phyloP scores from a whole-genome alignment of 2,797 vertebrate species.

The Enoplosus armatus region DNA sequence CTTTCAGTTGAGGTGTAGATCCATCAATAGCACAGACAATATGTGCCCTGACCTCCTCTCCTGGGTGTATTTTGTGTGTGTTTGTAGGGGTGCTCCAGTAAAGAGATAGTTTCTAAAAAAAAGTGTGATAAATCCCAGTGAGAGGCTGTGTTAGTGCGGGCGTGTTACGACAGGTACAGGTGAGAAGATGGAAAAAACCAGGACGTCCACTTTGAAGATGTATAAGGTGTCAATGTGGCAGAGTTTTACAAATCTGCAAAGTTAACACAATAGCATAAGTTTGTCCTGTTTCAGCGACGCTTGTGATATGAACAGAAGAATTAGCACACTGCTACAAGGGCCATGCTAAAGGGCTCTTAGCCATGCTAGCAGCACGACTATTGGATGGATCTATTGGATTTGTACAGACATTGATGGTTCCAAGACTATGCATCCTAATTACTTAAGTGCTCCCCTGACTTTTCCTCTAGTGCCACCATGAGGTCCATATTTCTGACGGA shows the following conservation, averaged over 20 bases:
- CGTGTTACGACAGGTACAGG: not conserved
- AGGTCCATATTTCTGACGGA: not conserved
- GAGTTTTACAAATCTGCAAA: conserved; percentile 1
- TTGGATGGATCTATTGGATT: too few species aligned
- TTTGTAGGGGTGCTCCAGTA: conserved; percentile 11
- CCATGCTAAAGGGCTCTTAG: not conserved
- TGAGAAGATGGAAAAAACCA: not conserved
- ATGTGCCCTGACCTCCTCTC: conserved; percentile 18
- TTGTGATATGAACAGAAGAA: not conserved
- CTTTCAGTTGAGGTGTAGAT: conserved; percentile 34
- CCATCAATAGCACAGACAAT: conserved; percentile 19
- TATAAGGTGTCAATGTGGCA: not conserved
- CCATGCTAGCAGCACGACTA: not conserved
- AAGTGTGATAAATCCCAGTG: conserved; percentile 31
- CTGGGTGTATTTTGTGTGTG: not conserved
- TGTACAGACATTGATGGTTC: not conserved
- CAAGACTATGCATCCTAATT: not conserved
- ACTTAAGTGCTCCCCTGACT: not conserved
- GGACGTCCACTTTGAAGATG: not conserved
- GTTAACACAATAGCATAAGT: not conserved
- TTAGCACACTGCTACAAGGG: not conserved
- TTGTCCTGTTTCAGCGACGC: not conserved
- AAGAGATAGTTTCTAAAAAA: conserved; percentile 27
- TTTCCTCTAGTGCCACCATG: not conserved
- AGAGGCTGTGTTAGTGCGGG: not conserved